phyloP scores from a whole-genome alignment of 2,888 invertebrate species.

The Agrotis clavis region DNA sequence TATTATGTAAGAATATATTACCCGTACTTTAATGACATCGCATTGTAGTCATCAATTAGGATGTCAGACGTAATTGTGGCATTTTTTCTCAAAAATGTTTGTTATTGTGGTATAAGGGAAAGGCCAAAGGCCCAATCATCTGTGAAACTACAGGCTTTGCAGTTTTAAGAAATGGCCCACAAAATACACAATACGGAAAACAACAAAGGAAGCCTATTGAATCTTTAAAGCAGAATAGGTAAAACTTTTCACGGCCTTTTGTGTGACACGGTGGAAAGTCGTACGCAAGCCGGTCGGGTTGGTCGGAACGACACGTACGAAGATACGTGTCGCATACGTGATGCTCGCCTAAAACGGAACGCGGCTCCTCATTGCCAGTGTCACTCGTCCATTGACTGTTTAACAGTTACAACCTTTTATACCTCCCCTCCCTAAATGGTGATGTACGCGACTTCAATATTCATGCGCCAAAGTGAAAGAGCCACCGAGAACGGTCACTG shows the following conservation, averaged over 20 bases:
- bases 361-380: slow-evolving; percentile 85
- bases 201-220: slow-evolving; percentile 47
- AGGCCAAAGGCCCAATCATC: slow-evolving; percentile 7
- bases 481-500: slow-evolving; percentile 65
- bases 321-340: slow-evolving; percentile 83
- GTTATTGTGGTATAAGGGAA: background rate
- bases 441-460: slow-evolving; percentile 83
- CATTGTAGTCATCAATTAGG: slow-evolving; percentile 2
- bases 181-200: slow-evolving; percentile 40
- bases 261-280: slow-evolving; percentile 84
- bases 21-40: slow-evolving; percentile 14
- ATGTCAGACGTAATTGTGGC: background rate
- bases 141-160: slow-evolving; percentile 18
- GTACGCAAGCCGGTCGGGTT: slow-evolving; percentile 74
- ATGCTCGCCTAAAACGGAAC: slow-evolving; percentile 82
- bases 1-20: background rate
- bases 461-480: slow-evolving; percentile 84
- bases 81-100: slow-evolving; percentile 28
- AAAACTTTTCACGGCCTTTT: slow-evolving; percentile 73
- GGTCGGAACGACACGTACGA: slow-evolving; percentile 79
- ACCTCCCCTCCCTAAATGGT: slow-evolving; percentile 78
- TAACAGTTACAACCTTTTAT: slow-evolving; percentile 87
- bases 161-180: slow-evolving; percentile 21
- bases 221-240: slow-evolving; percentile 66
- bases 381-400: slow-evolving; percentile 86